Evolutionary conservation across 1,140 invertebrate genomes (phyloP).

Genomic region (Dendroctonus valens): DNA sequence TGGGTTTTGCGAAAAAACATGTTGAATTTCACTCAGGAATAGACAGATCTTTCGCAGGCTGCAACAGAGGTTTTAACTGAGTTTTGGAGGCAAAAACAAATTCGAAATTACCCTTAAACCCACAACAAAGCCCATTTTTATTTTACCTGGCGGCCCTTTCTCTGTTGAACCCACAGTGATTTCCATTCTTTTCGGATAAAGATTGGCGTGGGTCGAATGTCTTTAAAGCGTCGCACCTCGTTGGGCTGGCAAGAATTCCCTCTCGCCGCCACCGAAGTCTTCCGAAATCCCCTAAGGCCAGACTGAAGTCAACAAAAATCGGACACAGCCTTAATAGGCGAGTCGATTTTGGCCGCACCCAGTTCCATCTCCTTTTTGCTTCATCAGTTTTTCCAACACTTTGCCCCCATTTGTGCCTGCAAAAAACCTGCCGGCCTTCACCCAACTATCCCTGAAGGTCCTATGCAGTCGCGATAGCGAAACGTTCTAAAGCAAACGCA

Average conservation of each 20-base stretch:
- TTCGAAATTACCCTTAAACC: background rate
- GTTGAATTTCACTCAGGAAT: background rate
- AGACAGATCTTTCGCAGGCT: background rate
- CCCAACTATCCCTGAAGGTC: background rate
- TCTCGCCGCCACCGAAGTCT: conserved; percentile 13
- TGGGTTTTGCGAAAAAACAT: too few relatives aligned
- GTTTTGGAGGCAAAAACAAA: background rate
- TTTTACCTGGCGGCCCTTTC: background rate
- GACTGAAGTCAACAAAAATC: conserved; percentile 33
- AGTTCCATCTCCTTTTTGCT: background rate
- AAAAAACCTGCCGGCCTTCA: background rate
- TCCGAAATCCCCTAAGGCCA: conserved; percentile 33
- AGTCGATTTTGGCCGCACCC: conserved; percentile 3
- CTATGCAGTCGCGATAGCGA: background rate
- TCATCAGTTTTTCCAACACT: background rate
- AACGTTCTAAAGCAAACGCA: background rate
- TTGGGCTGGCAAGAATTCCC: conserved; percentile 27
- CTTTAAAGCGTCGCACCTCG: conserved; percentile 6
- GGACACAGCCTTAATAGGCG: conserved; percentile 23
- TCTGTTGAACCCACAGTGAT: background rate
- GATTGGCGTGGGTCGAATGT: background rate
- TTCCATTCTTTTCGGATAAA: background rate
- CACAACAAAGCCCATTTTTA: background rate
- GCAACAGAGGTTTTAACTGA: background rate
- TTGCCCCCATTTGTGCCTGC: background rate